These are phyloP conservation scores for Cotesia typhae DNA, from an alignment of 1,140 invertebrate genomes.

Conservation along the genomic window DNA sequence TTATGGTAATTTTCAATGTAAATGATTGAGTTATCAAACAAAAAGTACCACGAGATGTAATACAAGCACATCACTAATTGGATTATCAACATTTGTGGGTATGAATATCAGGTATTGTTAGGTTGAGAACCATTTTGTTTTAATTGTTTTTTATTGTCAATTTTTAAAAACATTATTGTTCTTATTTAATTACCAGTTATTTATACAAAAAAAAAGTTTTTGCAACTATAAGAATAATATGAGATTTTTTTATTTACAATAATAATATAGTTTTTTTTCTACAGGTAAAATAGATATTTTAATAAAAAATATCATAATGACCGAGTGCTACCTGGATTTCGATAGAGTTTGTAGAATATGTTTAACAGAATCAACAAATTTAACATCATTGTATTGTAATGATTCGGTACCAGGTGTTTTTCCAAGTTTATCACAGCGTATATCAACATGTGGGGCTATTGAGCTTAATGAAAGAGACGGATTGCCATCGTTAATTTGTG, in stretches of 20 bases:
- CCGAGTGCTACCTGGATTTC: constrained; percentile 53
- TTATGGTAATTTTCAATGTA: constrained; percentile 6
- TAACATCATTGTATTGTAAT: constrained; percentile 56
- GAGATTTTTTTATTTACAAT: too few relatives aligned
- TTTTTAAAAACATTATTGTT: background rate
- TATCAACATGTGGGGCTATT: constrained; percentile 58
- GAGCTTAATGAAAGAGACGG: constrained; percentile 61
- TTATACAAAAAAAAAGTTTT: constrained; percentile 12
- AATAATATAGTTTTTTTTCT: background rate
- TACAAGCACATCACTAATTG: background rate
- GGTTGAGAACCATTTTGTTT: constrained; percentile 28
- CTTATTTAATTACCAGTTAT: background rate
- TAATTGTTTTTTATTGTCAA: constrained; percentile 27
- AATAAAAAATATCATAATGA: constrained; percentile 45
- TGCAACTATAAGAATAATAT: background rate
- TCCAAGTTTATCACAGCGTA: constrained; percentile 54
- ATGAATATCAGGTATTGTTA: constrained; percentile 16
- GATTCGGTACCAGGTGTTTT: constrained; percentile 48
- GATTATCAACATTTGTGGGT: constrained; percentile 21
- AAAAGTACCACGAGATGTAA: background rate
- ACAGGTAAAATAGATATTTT: background rate
- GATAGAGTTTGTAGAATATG: constrained; percentile 61
- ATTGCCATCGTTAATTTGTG: constrained; percentile 60
- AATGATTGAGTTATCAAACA: background rate
- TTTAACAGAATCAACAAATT: constrained; percentile 55